These are phyloP conservation scores for Mastomys coucha DNA, from an alignment of 2,113 vertebrate species.

Conservation along the genomic window DNA sequence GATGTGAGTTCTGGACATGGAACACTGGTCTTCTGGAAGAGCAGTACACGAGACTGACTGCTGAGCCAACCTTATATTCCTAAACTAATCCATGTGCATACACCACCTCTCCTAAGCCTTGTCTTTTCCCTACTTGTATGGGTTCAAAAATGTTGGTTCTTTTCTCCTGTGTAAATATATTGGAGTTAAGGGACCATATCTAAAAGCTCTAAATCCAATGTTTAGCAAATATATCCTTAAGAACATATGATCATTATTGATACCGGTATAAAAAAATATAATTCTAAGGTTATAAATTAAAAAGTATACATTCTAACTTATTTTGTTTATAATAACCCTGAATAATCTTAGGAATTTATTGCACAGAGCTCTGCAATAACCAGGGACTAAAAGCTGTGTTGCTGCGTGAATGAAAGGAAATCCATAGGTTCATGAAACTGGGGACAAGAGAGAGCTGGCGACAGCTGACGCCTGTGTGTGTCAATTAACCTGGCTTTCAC, in stretches of 20 bases:
- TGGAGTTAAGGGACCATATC: not conserved
- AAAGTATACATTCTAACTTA: slow-evolving; percentile 49
- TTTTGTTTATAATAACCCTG: not conserved
- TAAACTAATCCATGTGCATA: not conserved
- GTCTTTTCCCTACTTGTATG: not conserved
- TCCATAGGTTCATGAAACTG: not conserved
- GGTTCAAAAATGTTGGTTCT: not conserved
- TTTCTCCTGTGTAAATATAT: not conserved
- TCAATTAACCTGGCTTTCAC: not conserved
- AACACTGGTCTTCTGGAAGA: not conserved
- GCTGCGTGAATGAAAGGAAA: not conserved
- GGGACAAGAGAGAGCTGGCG: not conserved
- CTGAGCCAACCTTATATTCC: not conserved
- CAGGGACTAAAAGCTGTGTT: slow-evolving; percentile 5
- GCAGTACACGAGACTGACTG: not conserved
- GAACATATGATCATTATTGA: not conserved
- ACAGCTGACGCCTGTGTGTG: not conserved
- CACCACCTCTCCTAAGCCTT: not conserved
- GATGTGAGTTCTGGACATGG: not conserved
- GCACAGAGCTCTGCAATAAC: not conserved
- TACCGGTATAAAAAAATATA: not conserved
- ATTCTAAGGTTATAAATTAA: not conserved
- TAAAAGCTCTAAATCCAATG: slow-evolving; percentile 8
- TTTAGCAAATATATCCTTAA: not conserved
- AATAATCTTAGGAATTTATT: not conserved